Evolutionary conservation across 2,797 vertebrate genomes (phyloP), one percentile per base, ranked within the genome.

Genomic region (Rhinoraja longicauda): DNA sequence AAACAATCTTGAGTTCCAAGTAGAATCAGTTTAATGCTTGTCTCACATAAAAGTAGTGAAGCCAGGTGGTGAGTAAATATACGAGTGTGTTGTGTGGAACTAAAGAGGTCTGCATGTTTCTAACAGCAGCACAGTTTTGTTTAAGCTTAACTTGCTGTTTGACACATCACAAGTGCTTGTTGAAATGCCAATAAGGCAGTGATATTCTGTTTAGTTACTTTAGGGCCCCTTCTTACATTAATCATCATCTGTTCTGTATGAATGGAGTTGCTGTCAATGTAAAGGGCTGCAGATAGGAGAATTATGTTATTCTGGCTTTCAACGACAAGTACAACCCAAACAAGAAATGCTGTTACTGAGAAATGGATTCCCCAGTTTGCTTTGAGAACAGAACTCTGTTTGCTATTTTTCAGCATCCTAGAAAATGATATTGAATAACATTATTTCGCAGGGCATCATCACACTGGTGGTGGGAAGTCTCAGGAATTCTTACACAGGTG

Each of bases 1-100:
- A 99, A 98, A 94, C 96, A 97, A 98, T 98, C 95, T 96, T 96
- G 98, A 98, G 98, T 98, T 99, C 98, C 98, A 95, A 97, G 95
- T 95, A 95, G 97, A 99, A 98, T 98, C 97, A 98, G 97, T 97
- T 97, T 97, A 97, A 98, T 97, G 97, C 98, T 29, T 10, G 10
- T 98, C 97, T 96, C 96, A 97, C 97, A 98, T 98, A 97, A 97
- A 98, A 95, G 94, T 94, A 95, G 96, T 95, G 77, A 93, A 95
- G 95, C 98, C 98, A 99, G 97, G 98, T 99, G 98, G 96, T 96
- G 94, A 96, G 95, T 94, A 96, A 96, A 96, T 96, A 96, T 94
- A 97, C 94, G 94, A 95, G 94, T 93, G 93, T 94, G 96, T 95
- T 96, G 96, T 95, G 96, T 98, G 98, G 97, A 99, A 98, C 98